Conservation (phyloP, 2,797 vertebrate genomes). For the Thripadectes ignobilis region DNA sequence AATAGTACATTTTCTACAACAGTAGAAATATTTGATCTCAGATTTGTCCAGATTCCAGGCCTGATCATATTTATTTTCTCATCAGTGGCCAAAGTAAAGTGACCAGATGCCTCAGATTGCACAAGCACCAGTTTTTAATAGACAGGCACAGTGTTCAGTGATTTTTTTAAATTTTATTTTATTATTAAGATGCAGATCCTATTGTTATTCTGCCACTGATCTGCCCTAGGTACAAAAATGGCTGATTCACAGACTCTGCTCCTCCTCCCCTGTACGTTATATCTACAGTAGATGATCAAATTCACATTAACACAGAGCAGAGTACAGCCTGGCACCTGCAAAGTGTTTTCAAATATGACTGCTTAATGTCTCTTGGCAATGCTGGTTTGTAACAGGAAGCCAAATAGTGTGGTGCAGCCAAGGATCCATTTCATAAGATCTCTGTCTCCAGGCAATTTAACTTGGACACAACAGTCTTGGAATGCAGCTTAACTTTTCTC, state of each 20-base stretch:
- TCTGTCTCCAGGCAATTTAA: constrained; percentile 52
- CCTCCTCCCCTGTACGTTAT: constrained; percentile 13
- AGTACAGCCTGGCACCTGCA: constrained; percentile 64
- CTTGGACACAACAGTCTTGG: neutral
- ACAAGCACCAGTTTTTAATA: constrained; percentile 36
- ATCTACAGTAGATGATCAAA: constrained; percentile 62
- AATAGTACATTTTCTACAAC: no score
- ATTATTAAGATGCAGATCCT: neutral
- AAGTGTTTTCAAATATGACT: constrained; percentile 61
- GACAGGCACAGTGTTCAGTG: neutral
- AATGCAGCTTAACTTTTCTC: constrained; percentile 5
- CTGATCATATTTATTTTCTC: neutral
- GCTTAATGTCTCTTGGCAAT: constrained; percentile 64
- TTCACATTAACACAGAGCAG: constrained; percentile 52
- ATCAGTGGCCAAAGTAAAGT: constrained; percentile 1
- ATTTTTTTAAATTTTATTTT: neutral
- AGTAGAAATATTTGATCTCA: neutral
- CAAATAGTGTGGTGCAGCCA: constrained; percentile 44
- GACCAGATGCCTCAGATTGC: constrained; percentile 53
- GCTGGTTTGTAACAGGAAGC: constrained; percentile 31
- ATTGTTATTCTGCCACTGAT: constrained; percentile 32
- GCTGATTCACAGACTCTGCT: neutral
- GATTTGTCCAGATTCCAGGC: neutral
- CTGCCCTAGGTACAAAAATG: constrained; percentile 2
- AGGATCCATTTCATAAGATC: constrained; percentile 38